Base-by-base conservation (phyloP, 1,140 invertebrate genomes). In the Harlomillsia oculata region DNA sequence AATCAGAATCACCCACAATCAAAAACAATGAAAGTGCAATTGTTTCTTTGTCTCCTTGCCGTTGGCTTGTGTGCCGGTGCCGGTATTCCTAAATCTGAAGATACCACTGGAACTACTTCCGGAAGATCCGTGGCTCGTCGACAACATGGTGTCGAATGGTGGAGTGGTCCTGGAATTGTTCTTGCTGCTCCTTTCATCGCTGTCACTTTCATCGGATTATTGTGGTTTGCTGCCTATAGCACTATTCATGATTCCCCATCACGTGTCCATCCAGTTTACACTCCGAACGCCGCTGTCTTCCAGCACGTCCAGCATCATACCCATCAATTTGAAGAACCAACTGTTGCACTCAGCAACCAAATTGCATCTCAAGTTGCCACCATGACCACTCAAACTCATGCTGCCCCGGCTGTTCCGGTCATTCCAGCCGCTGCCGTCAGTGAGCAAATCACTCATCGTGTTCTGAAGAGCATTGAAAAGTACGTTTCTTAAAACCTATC, bases 211-310 rank as follows among this genome's bases (percentile, higher is more conserved):
- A 41, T 58, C 16, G 16, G 44, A n/a, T 29, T 50, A 39, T 34
- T 58, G 25, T 58, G 56, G 56, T 30, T 58, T 5, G 56, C 56
- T 25, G 56, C 56, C 1, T 58, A 52, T 20, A 58, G 53, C 25
- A 58, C 48, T 20, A 23, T 58, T 20, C 20, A 49, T 2, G 43
- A 37, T 16, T 34, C 56, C 20, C 48, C 56, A 37, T 49, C 56
- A 45, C 44, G 48, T 29, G 41, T 52, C 21, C 20, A 30, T 5
- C 16, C 16, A 21, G 2, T 5, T 3, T 11, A 21, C 4, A 21
- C 29, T 43, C 23, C 16, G 18, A 16, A 43, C 20, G 36, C 51
- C 18, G 51, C 37, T 26, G 37, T 25, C 18, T 9, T 32, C 30
- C 6, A 6, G 6, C 30, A 34, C 14, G 6, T 14, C 16, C 9